phyloP scores from a whole-genome alignment of 2,888 invertebrate species.

The Aromia moschata region DNA sequence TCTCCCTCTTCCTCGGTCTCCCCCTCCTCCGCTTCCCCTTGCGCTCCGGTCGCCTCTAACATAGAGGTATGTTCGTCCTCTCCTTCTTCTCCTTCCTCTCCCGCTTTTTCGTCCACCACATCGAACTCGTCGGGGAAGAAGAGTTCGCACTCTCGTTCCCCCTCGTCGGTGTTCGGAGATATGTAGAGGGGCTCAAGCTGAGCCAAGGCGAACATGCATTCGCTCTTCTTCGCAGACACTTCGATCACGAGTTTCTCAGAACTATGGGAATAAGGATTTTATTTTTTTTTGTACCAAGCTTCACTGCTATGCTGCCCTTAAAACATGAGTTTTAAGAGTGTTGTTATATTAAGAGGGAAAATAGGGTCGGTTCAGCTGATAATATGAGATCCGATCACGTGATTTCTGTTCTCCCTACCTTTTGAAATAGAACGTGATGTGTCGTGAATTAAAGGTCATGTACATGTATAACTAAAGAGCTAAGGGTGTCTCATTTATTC shows the following conservation, averaged over 20 bases:
- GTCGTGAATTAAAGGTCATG: too few species aligned
- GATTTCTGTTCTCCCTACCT: too few species aligned
- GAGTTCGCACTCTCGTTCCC: slow-evolving; percentile 69
- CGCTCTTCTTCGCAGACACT: slow-evolving; percentile 71
- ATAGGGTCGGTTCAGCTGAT: too few species aligned
- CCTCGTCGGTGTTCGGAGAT: slow-evolving; percentile 73
- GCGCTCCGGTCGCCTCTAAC: slow-evolving; percentile 37
- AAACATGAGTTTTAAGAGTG: too few species aligned
- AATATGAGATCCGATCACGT: too few species aligned
- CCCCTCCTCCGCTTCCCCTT: slow-evolving; percentile 28
- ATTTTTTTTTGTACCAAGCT: too few species aligned
- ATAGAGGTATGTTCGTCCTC: too few species aligned
- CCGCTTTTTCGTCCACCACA: slow-evolving; percentile 63
- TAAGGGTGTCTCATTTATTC: too few species aligned
- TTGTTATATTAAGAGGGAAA: too few species aligned
- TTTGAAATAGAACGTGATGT: too few species aligned
- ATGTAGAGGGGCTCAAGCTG: slow-evolving; percentile 74
- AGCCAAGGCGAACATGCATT: slow-evolving; percentile 72
- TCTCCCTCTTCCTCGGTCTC: slow-evolving; percentile 50
- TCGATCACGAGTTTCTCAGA: slow-evolving; percentile 74
- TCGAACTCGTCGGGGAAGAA: slow-evolving; percentile 74
- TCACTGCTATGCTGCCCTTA: too few species aligned
- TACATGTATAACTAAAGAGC: too few species aligned
- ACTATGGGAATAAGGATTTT: slow-evolving; percentile 63
- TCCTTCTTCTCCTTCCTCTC: slow-evolving; percentile 55